A percentile compares a stretch with the other conserved stretches of the same genome.
phyloP scores from a whole-genome alignment of 2,113 vertebrate species.

The Rhegmatorhina hoffmannsi region DNA sequence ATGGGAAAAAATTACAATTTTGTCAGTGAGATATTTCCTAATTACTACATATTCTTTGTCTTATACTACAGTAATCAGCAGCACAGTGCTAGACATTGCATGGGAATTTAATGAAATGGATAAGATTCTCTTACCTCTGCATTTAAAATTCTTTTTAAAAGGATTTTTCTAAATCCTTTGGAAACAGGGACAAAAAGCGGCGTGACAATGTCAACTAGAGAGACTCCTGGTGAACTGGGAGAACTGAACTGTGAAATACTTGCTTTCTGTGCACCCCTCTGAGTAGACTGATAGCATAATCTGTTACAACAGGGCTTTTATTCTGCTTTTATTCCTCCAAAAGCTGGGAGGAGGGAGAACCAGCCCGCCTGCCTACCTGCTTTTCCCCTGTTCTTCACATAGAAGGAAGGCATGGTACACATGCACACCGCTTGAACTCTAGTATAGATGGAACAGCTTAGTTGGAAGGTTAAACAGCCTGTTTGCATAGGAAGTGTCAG shows the following conservation, averaged over 20 bases:
- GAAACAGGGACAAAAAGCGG: neutral
- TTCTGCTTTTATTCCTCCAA: neutral
- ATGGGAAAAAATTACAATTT: neutral
- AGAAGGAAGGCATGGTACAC: neutral
- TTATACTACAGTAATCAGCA: neutral
- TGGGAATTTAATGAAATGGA: accelerated
- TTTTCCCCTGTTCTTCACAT: neutral
- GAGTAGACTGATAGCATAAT: neutral
- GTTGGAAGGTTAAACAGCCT: neutral
- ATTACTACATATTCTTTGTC: neutral
- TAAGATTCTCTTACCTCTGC: neutral
- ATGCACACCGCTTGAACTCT: accelerated
- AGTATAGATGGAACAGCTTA: neutral
- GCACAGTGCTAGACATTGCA: neutral
- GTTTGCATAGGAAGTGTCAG: neutral
- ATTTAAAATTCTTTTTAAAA: neutral
- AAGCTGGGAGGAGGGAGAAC: neutral
- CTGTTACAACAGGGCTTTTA: neutral
- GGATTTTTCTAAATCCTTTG: neutral
- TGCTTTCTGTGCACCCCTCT: neutral
- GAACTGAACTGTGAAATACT: neutral
- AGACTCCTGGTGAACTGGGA: neutral
- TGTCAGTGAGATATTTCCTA: neutral
- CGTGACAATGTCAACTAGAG: neutral
- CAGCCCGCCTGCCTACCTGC: neutral